A percentile compares a stretch with the other conserved stretches of the same genome.
Evolutionary conservation across 1,140 invertebrate species (phyloP).

Genomic region (Drosophila tropicalis): DNA sequence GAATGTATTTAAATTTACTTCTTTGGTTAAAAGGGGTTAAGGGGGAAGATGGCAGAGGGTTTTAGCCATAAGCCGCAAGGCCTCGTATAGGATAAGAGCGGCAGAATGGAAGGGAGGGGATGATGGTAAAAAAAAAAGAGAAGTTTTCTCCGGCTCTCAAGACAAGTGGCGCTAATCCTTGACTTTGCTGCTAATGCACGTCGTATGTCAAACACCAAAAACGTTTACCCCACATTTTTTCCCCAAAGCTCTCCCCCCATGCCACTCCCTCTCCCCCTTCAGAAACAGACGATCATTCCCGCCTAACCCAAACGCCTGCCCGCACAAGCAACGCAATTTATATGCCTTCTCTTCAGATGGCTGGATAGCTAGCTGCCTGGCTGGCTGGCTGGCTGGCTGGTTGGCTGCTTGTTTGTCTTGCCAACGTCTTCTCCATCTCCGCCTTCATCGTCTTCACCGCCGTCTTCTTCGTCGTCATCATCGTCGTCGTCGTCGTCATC

Average conservation of each 20-base stretch:
- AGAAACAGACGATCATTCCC: background rate
- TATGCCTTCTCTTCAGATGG: slow-evolving; percentile 61
- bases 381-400: slow-evolving; percentile 50
- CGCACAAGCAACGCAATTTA: slow-evolving; percentile 73
- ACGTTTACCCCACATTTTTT: slow-evolving; percentile 59
- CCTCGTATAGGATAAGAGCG: background rate
- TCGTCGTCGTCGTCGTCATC: slow-evolving; percentile 14
- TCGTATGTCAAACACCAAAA: slow-evolving; percentile 81
- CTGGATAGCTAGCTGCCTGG: background rate
- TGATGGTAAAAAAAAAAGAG: background rate
- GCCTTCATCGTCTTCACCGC: slow-evolving; percentile 21
- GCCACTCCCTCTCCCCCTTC: background rate
- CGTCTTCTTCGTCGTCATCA: background rate
- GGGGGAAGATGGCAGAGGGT: background rate
- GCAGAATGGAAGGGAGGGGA: background rate
- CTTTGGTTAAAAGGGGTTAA: background rate
- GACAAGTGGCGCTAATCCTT: slow-evolving; percentile 81
- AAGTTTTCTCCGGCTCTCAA: slow-evolving; percentile 48
- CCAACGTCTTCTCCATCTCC: slow-evolving; percentile 52
- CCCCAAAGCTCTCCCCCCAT: background rate
- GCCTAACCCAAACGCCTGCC: slow-evolving; percentile 5
- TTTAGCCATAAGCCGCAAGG: background rate
- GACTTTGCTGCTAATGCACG: slow-evolving; percentile 81
- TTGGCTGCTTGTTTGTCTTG: slow-evolving; percentile 69
- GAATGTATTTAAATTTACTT: slow-evolving; percentile 64